These are phyloP conservation scores for Ceuthmochares aereus DNA, from an alignment of 2,113 vertebrate species.

Conservation along the genomic window DNA sequence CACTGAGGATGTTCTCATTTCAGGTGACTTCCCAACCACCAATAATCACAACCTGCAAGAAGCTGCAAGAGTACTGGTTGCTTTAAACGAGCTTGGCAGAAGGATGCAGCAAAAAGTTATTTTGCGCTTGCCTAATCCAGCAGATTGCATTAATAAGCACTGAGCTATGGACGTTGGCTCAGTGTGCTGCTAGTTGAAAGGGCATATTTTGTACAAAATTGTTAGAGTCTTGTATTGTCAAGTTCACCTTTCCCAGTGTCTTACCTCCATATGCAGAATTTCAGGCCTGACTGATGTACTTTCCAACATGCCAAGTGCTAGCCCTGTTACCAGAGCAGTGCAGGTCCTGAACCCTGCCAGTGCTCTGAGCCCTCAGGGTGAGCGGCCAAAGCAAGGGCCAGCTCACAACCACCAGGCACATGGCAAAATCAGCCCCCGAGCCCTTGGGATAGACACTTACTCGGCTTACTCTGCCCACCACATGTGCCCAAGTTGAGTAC, in stretches of 20 bases:
- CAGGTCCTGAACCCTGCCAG: neutral
- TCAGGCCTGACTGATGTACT: neutral
- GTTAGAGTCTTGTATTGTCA: neutral
- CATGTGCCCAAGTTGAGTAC: rapidly evolving
- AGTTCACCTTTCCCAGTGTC: neutral
- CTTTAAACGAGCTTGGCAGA: neutral
- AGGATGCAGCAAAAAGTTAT: neutral
- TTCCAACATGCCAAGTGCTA: neutral
- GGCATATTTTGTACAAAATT: neutral
- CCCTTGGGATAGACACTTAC: no score
- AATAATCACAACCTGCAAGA: neutral
- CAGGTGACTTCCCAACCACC: neutral
- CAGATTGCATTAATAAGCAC: neutral
- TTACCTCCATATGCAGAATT: neutral
- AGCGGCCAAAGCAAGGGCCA: neutral
- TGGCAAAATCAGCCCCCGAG: rapidly evolving
- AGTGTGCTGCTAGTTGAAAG: neutral
- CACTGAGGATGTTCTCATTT: neutral
- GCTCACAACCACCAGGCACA: neutral
- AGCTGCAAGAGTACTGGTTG: neutral
- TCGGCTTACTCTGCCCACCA: neutral
- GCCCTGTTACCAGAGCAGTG: neutral
- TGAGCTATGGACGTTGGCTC: neutral
- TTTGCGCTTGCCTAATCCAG: neutral
- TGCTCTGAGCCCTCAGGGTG: neutral